Evolutionary conservation across 2,113 vertebrate species (phyloP), one percentile per base, ranked within the genome.

Genomic region (Genyomyrus donnyi): DNA sequence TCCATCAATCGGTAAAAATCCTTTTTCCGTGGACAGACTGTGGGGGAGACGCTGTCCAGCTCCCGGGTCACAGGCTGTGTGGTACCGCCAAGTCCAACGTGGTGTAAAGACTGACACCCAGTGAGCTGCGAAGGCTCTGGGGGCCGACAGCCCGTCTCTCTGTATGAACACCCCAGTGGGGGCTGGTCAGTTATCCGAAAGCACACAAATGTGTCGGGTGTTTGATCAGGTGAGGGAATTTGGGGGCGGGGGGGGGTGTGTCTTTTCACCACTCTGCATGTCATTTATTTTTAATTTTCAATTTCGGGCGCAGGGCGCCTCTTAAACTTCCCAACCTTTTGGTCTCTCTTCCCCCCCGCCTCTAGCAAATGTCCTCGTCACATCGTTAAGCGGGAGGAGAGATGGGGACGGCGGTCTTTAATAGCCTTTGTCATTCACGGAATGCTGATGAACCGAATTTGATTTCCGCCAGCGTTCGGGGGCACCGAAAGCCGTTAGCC

Each of bases 231-330:
- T 27, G 48, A 85, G 84, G 46, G 45, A 85, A 77, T 70, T 70
- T 70, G 62, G 9, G n/a, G 62, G 9, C 0, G 62, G 58, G 19
- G 66, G 8, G 1, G 66, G 66, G 1, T 31, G 5, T 35, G 31
- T 80, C 31, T 80, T 35, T 42, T 42, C 31, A 19, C 74, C 74
- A 42, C 74, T 80, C 74, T 80, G 35, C 74, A 80, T 42, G 74
- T 80, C 31, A 80, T 80, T 39, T 42, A 80, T 80, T 80, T 80
- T 80, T 77, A 17, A 77, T 77, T 85, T 48, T 85, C 46, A 85
- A 49, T 49, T 85, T 85, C 3, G 84, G 45, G 84, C 11, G 1
- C 19, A 49, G 21, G 24, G 24, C 7, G 10, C n/a, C 74, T 80
- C 74, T 77, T 39, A 80, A 80, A 80, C 35, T 80, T 80, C 74